Percentiles rank a stretch among this genome's conserved stretches.
phyloP scores from a whole-genome alignment of 2,797 vertebrate genomes.

The Sebastes matsubarae region DNA sequence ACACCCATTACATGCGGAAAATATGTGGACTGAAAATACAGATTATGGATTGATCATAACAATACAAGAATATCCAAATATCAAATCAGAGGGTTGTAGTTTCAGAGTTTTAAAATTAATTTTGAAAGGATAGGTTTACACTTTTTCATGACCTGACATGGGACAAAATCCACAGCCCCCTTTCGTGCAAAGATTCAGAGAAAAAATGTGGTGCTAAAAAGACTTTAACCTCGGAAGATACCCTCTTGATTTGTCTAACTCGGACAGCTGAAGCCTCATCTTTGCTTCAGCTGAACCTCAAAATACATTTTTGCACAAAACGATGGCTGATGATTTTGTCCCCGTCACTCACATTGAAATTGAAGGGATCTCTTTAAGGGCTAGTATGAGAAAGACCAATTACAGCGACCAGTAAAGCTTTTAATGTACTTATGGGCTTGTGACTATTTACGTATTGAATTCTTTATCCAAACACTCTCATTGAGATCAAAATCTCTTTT shows the following conservation, averaged over 20 bases:
- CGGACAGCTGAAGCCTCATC: not conserved
- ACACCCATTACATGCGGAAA: constrained; percentile 24
- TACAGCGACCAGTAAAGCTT: not conserved
- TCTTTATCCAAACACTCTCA: not conserved
- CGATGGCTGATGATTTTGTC: not conserved
- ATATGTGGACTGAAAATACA: constrained; percentile 10
- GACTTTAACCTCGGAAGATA: not conserved
- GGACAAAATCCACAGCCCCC: not conserved
- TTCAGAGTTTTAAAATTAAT: not conserved
- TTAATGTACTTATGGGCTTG: not conserved
- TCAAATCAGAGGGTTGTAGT: not conserved
- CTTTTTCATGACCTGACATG: not conserved
- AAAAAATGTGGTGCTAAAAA: not conserved
- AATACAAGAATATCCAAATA: not conserved
- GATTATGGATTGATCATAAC: not conserved
- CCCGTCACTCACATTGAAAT: not conserved
- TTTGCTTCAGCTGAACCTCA: not conserved
- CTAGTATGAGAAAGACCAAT: not conserved
- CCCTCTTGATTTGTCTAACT: not conserved
- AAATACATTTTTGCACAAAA: not conserved
- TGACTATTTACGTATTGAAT: not conserved
- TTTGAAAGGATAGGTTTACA: not conserved
- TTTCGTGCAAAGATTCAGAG: not conserved
- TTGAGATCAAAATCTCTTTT: not conserved
- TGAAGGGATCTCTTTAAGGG: not conserved